These are phyloP conservation scores for Episyrphus balteatus DNA, from an alignment of 1,140 invertebrate genomes.

Conservation along the genomic window DNA sequence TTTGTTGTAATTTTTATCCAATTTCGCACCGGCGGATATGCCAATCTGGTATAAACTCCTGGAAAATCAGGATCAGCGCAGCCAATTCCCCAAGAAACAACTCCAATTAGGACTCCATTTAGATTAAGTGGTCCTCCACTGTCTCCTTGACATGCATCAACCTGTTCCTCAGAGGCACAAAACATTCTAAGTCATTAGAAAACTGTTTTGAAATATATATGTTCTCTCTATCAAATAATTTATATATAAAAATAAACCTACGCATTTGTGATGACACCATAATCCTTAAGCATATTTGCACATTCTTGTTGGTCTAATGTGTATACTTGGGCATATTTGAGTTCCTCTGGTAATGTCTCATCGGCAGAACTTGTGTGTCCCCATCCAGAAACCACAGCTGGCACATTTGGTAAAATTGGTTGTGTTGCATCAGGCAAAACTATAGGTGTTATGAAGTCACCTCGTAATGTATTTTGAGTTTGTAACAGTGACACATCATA, in stretches of 20 bases:
- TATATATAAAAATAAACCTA: slow-evolving; percentile 13
- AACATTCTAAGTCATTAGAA: slow-evolving; percentile 33
- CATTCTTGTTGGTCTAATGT: slow-evolving; percentile 27
- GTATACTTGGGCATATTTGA: slow-evolving; percentile 25
- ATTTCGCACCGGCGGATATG: slow-evolving; percentile 22
- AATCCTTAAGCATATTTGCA: slow-evolving; percentile 14
- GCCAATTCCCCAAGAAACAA: slow-evolving; percentile 53
- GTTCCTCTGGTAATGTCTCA: slow-evolving; percentile 16
- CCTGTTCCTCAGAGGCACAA: slow-evolving; percentile 37
- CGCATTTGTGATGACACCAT: slow-evolving; percentile 28
- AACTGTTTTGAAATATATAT: not conserved
- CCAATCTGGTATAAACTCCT: slow-evolving; percentile 51
- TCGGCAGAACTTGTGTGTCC: slow-evolving; percentile 27
- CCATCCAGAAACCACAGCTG: slow-evolving; percentile 28
- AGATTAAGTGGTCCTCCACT: slow-evolving; percentile 41
- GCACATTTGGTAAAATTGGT: slow-evolving; percentile 11
- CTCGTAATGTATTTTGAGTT: slow-evolving; percentile 11
- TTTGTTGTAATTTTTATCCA: slow-evolving; percentile 30
- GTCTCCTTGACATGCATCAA: slow-evolving; percentile 37
- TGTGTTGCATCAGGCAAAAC: slow-evolving; percentile 12
- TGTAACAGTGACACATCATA: slow-evolving; percentile 27
- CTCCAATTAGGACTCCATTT: slow-evolving; percentile 38
- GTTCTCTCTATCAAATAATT: not conserved
- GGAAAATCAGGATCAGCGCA: slow-evolving; percentile 47
- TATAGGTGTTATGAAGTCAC: slow-evolving; percentile 16